These are phyloP conservation scores for Epirrhoe alternata DNA, from an alignment of 2,888 invertebrate species.

Conservation along the genomic window DNA sequence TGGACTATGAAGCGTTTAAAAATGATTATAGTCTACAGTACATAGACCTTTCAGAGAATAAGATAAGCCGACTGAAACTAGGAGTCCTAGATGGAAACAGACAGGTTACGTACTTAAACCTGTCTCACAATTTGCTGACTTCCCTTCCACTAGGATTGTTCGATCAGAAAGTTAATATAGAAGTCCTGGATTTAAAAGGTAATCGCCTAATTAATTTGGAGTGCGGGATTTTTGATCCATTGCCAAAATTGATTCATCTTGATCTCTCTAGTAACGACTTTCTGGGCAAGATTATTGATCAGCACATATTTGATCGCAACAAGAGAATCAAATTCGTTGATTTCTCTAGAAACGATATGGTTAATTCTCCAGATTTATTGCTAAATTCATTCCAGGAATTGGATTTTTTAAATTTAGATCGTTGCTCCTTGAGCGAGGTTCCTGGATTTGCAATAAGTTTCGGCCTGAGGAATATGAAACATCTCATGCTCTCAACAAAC, in stretches of 20 bases:
- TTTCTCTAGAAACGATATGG: slow-evolving; percentile 67
- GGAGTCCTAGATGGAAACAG: slow-evolving; percentile 58
- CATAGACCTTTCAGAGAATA: slow-evolving; percentile 64
- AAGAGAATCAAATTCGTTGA: slow-evolving; percentile 54
- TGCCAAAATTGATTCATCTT: slow-evolving; percentile 54
- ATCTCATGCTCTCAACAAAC: slow-evolving; percentile 63
- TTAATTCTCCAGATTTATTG: slow-evolving; percentile 52
- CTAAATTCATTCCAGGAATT: slow-evolving; percentile 52
- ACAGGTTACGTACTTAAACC: slow-evolving; percentile 56
- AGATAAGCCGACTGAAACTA: slow-evolving; percentile 53
- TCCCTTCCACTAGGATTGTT: slow-evolving; percentile 62
- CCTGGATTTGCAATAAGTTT: slow-evolving; percentile 59
- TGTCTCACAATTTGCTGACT: slow-evolving; percentile 60
- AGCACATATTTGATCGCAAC: slow-evolving; percentile 55
- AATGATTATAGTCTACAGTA: slow-evolving; percentile 53
- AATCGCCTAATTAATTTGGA: slow-evolving; percentile 54
- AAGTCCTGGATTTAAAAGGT: slow-evolving; percentile 60
- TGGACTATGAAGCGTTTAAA: slow-evolving; percentile 59
- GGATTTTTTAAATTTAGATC: slow-evolving; percentile 58
- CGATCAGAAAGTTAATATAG: slow-evolving; percentile 57
- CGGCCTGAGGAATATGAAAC: slow-evolving; percentile 64
- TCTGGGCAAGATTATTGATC: slow-evolving; percentile 52
- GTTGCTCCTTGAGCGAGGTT: slow-evolving; percentile 60
- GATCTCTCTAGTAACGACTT: slow-evolving; percentile 62
- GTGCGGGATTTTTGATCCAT: slow-evolving; percentile 58